These are phyloP conservation scores for Agrenia bidenticulata DNA, from an alignment of 2,888 invertebrate genomes.

Conservation along the genomic window DNA sequence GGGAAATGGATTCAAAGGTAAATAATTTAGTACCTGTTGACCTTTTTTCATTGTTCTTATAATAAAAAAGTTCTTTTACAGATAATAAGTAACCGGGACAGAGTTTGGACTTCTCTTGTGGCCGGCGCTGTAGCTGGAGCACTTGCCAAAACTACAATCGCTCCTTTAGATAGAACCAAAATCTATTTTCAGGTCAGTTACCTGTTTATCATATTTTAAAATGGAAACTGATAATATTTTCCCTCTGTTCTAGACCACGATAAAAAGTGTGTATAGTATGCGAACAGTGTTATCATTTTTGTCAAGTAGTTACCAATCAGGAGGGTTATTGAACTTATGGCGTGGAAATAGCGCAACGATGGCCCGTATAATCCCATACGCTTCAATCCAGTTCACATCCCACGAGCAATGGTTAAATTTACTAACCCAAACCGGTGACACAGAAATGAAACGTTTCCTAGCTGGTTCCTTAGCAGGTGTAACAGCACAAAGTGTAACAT, in stretches of 20 bases:
- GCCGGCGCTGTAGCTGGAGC: constrained; percentile 95
- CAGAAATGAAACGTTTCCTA: constrained; percentile 65
- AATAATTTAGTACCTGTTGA: no score
- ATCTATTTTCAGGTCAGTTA: constrained; percentile 91
- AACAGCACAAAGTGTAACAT: constrained; percentile 90
- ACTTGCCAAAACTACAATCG: constrained; percentile 91
- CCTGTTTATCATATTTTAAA: no score
- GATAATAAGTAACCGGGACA: constrained; percentile 20
- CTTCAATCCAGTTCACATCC: constrained; percentile 85
- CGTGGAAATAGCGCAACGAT: constrained; percentile 96
- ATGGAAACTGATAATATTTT: no score
- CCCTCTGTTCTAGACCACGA: no score
- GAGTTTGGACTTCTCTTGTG: constrained; percentile 76
- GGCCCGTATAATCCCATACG: constrained; percentile 25
- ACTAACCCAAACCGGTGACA: constrained; percentile 61
- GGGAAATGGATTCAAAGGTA: no score
- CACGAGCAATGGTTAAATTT: constrained; percentile 91
- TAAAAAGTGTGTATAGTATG: no score
- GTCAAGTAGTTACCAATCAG: no score
- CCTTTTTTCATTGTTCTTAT: no score
- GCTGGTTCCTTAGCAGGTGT: constrained; percentile 95
- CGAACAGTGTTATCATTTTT: no score
- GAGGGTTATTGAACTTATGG: constrained; percentile 85
- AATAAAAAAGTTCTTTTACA: no score
- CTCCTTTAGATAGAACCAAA: constrained; percentile 95